These are phyloP conservation scores for Cherax destructor DNA, from an alignment of 1,140 invertebrate species.

Conservation along the genomic window DNA sequence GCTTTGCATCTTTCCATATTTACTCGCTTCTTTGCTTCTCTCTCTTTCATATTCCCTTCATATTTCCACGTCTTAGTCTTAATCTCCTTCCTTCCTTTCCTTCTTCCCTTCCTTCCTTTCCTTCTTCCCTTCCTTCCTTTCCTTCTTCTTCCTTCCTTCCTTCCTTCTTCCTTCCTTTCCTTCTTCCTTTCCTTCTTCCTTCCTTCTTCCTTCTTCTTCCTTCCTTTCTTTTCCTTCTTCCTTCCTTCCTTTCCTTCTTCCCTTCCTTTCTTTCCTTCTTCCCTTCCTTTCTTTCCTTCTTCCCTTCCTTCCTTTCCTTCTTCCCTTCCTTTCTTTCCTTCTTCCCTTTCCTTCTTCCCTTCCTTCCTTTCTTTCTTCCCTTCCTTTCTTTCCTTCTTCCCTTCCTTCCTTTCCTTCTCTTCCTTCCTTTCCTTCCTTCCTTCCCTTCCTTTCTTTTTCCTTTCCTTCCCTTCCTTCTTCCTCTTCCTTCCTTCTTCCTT, in stretches of 20 bases:
- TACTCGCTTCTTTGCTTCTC: too few relatives aligned
- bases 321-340: neutral
- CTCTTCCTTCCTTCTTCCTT: neutral
- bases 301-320: neutral
- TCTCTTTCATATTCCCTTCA: too few relatives aligned
- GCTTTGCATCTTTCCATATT: too few relatives aligned
- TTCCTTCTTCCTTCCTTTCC: neutral
- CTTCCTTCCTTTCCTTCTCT: neutral
- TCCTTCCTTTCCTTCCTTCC: neutral
- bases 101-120: neutral
- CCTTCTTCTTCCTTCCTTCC: neutral
- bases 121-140: neutral
- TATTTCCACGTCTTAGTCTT: neutral
- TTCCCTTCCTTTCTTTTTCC: neutral
- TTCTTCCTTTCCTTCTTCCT: neutral
- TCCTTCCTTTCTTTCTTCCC: too few relatives aligned
- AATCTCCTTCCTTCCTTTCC: neutral
- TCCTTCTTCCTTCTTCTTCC: too few relatives aligned
- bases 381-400: too few relatives aligned
- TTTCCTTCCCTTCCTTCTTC: neutral
- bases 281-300: constrained; percentile 7
- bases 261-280: neutral
- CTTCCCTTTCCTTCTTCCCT: too few relatives aligned
- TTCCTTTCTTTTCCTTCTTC: neutral
- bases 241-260: neutral